Conservation (phyloP, 2,888 invertebrate genomes). For the Teleogryllus oceanicus region DNA sequence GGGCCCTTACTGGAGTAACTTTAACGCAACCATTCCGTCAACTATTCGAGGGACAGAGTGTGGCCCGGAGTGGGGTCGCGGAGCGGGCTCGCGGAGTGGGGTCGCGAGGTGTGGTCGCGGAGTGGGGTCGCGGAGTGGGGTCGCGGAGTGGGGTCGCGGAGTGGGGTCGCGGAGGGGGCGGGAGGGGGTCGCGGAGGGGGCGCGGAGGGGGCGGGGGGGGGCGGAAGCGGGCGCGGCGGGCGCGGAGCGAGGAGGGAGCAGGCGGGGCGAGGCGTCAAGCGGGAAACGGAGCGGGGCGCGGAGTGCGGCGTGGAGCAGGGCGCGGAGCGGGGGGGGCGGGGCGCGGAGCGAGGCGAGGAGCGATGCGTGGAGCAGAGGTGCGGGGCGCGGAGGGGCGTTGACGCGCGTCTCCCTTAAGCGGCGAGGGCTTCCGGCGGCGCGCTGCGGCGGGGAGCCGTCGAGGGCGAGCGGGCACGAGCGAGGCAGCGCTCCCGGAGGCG, state of each 20-base stretch:
- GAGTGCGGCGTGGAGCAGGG: neutral
- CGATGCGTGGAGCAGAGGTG: neutral
- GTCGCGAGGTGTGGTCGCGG: neutral
- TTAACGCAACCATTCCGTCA: no score
- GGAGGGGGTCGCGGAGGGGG: neutral
- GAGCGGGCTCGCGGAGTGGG: neutral
- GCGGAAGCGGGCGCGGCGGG: neutral
- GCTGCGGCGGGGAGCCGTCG: no score
- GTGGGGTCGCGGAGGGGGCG: neutral
- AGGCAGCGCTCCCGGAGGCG: no score
- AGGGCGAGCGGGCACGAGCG: no score
- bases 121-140: neutral
- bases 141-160: no score
- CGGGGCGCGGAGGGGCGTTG: neutral
- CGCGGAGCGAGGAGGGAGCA: no score
- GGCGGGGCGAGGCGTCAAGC: neutral
- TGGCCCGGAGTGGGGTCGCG: neutral
- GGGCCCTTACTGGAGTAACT: no score
- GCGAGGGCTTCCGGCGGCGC: no score
- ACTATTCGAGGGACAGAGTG: neutral
- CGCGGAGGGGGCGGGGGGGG: neutral
- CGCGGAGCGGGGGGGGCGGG: neutral
- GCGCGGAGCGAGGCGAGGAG: neutral
- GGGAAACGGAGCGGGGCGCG: neutral
- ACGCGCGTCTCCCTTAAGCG: no score